These are phyloP conservation scores for Agrotis segetum DNA, from an alignment of 2,888 invertebrate species.

Conservation along the genomic window DNA sequence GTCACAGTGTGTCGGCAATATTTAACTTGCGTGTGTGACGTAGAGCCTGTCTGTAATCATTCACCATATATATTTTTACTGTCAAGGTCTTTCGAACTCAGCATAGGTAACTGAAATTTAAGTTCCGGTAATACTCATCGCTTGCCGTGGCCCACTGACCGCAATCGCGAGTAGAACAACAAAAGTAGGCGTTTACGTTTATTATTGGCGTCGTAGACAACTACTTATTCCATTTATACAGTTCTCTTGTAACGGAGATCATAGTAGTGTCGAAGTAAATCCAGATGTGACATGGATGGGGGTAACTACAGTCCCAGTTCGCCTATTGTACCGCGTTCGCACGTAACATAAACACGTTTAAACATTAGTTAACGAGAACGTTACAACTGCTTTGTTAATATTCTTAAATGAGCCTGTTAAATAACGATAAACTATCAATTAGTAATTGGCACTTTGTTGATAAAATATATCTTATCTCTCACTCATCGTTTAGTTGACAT, in stretches of 20 bases:
- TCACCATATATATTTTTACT: conserved; percentile 63
- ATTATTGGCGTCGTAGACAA: conserved; percentile 68
- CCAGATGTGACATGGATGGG: conserved; percentile 41
- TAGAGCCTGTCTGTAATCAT: conserved; percentile 42
- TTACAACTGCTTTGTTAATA: conserved; percentile 39
- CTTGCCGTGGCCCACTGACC: conserved; percentile 88
- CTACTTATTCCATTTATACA: conserved; percentile 59
- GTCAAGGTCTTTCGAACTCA: conserved; percentile 75
- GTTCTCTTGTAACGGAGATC: conserved; percentile 47
- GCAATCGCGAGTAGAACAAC: conserved; percentile 81
- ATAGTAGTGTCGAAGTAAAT: conserved; percentile 42
- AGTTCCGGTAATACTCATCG: conserved; percentile 85
- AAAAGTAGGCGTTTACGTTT: conserved; percentile 76
- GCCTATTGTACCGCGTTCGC: conserved; percentile 54
- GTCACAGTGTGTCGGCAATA: conserved; percentile 29
- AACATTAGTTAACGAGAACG: conserved; percentile 45
- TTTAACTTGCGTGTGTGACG: conserved; percentile 37
- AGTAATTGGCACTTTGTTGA: conserved; percentile 30
- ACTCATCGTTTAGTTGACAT: conserved; percentile 4
- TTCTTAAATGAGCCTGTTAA: conserved; percentile 44
- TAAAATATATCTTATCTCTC: conserved; percentile 33
- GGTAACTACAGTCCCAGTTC: conserved; percentile 38
- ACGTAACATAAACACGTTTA: conserved; percentile 62
- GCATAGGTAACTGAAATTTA: conserved; percentile 73
- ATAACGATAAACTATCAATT: conserved; percentile 35